phyloP scores from a whole-genome alignment of 2,888 invertebrate genomes.

The Drosophila kambysellisi region DNA sequence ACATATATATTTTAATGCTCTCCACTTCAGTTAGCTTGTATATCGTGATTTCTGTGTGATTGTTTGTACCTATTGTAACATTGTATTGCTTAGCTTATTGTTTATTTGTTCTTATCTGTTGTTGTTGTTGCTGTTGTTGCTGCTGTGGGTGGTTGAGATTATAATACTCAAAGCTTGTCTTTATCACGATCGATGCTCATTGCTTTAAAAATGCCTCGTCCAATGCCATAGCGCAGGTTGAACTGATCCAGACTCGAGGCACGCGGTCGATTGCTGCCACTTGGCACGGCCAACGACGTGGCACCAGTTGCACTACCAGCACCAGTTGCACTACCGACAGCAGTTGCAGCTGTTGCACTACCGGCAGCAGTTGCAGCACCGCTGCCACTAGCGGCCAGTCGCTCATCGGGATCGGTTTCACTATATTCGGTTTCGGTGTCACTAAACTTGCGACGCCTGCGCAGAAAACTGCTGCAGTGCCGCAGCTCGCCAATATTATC shows the following conservation, averaged over 20 bases:
- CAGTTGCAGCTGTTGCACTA: conserved; percentile 1
- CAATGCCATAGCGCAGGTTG: conserved; percentile 82
- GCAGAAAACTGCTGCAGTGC: conserved; percentile 71
- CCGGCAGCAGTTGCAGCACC: conserved; percentile 31
- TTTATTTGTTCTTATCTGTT: conserved; percentile 35
- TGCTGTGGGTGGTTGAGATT: conserved; percentile 44
- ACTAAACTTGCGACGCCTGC: conserved; percentile 82
- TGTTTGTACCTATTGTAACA: conserved; percentile 59
- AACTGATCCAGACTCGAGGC: conserved; percentile 85
- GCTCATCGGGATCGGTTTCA: conserved; percentile 81
- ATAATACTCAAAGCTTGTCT: conserved; percentile 85
- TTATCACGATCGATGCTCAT: conserved; percentile 85
- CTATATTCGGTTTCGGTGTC: conserved; percentile 84
- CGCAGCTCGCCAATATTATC: conserved; percentile 78
- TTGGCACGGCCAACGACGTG: conserved; percentile 7
- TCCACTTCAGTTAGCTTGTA: conserved; percentile 16
- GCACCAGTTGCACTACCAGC: background rate
- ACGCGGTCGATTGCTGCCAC: conserved; percentile 75
- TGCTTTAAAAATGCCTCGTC: conserved; percentile 84
- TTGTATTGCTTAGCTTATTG: conserved; percentile 59
- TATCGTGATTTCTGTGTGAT: conserved; percentile 26
- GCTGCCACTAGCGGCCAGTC: conserved; percentile 34
- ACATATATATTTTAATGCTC: conserved; percentile 34
- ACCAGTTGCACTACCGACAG: background rate
- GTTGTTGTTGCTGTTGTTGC: conserved; percentile 16